Evolutionary conservation across 2,888 invertebrate species (phyloP).

Genomic region (Cordylochernes scorpioides): DNA sequence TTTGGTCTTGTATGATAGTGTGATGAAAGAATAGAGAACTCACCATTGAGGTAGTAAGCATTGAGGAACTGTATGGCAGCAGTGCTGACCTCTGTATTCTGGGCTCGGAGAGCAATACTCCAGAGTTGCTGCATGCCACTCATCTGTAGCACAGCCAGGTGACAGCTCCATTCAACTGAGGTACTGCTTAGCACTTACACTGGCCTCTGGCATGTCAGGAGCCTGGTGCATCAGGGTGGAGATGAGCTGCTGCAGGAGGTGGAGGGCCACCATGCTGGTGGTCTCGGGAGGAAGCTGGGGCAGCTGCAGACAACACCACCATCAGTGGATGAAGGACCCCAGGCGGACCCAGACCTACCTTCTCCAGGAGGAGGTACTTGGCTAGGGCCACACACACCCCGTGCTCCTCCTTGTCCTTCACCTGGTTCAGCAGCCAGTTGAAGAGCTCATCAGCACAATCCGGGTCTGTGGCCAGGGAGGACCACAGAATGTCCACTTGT

Average conservation of each 20-base stretch:
- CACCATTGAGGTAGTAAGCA: constrained; percentile 59
- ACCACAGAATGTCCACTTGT: constrained; percentile 73
- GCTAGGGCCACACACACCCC: constrained; percentile 62
- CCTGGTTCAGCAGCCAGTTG: constrained; percentile 72
- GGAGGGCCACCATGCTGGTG: constrained; percentile 69
- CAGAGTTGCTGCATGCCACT: constrained; percentile 76
- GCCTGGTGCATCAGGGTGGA: constrained; percentile 60
- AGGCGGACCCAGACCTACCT: constrained; percentile 27
- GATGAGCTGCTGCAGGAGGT: constrained; percentile 65
- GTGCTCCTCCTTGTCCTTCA: constrained; percentile 62
- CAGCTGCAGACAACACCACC: constrained; percentile 24
- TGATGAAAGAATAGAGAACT: too few species aligned
- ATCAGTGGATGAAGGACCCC: too few species aligned
- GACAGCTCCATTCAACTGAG: not conserved
- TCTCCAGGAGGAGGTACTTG: constrained; percentile 57
- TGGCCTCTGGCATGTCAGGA: too few species aligned
- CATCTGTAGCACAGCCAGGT: constrained; percentile 14
- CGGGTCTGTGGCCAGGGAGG: constrained; percentile 53
- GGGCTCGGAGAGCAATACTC: constrained; percentile 70
- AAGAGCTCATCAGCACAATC: constrained; percentile 75
- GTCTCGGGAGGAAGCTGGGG: constrained; percentile 62
- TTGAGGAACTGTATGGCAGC: constrained; percentile 81
- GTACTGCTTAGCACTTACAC: too few species aligned
- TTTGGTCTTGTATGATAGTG: too few species aligned
- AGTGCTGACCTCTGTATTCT: constrained; percentile 75